These are phyloP conservation scores for Cosmopolites sordidus DNA, from an alignment of 2,888 invertebrate genomes.

Conservation along the genomic window DNA sequence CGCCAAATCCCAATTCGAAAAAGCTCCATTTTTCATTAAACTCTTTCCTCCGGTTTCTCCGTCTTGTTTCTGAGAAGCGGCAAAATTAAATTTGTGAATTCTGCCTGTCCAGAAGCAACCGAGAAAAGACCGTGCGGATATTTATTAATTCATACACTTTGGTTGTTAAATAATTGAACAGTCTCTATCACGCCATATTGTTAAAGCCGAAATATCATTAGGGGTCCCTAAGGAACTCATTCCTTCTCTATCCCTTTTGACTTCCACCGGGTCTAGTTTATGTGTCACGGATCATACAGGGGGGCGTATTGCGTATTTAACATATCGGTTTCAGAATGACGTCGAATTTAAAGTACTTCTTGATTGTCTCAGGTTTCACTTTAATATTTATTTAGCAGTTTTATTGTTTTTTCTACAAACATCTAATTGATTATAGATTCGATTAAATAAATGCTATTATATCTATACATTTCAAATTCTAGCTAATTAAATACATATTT, in stretches of 20 bases:
- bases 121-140: conserved; percentile 3
- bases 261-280: not conserved
- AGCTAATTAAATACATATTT: too few species aligned
- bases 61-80: too few species aligned
- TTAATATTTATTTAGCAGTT: too few species aligned
- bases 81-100: not conserved
- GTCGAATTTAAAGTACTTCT: too few species aligned
- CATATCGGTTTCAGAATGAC: not conserved
- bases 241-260: not conserved
- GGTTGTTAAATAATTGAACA: conserved; percentile 19
- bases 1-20: too few species aligned
- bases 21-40: too few species aligned
- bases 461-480: too few species aligned
- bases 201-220: conserved; percentile 16
- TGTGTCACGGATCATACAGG: not conserved
- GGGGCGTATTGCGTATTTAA: not conserved
- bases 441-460: too few species aligned
- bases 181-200: conserved; percentile 20
- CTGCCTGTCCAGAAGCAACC: not conserved
- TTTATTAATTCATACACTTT: conserved; percentile 23
- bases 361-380: too few species aligned
- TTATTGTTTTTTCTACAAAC: too few species aligned
- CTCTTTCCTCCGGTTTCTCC: too few species aligned
- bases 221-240: conserved; percentile 8
- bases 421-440: too few species aligned